A percentile compares a stretch with the other conserved stretches of the same genome.
Evolutionary conservation across 2,888 invertebrate genomes (phyloP).

Genomic region (Miltochrista miniata): DNA sequence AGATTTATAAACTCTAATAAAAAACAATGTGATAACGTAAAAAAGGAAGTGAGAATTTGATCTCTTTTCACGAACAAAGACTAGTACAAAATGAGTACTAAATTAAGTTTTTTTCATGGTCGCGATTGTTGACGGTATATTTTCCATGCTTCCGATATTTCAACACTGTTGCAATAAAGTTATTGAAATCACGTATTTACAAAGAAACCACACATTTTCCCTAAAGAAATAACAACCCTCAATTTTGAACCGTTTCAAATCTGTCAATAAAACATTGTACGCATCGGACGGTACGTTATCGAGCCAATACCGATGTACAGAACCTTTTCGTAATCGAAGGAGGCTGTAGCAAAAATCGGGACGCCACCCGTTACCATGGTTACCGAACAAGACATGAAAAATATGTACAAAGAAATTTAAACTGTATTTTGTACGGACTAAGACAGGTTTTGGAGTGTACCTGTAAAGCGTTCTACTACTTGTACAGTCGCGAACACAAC

Average conservation of each 20-base stretch:
- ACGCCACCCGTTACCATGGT: conserved; percentile 65
- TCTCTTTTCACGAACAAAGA: no score
- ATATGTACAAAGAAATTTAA: conserved; percentile 39
- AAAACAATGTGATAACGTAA: no score
- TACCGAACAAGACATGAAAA: conserved; percentile 46
- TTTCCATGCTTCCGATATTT: no score
- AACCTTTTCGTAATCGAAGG: conserved; percentile 67
- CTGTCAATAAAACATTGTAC: conserved; percentile 47
- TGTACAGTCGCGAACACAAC: conserved; percentile 55
- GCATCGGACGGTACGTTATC: conserved; percentile 31
- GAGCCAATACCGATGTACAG: conserved; percentile 43
- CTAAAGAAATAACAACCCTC: conserved; percentile 31
- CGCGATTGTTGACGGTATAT: no score
- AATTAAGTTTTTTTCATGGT: no score
- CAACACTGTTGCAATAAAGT: conserved; percentile 4
- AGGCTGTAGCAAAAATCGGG: conserved; percentile 69
- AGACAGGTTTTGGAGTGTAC: conserved; percentile 31
- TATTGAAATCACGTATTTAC: conserved; percentile 1
- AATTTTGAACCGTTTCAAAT: conserved; percentile 42
- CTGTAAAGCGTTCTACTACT: conserved; percentile 17
- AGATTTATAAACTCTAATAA: no score
- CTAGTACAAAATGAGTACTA: no score
- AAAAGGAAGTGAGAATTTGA: no score
- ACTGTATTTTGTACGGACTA: conserved; percentile 28
- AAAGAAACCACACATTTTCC: background rate